Evolutionary conservation across 1,140 invertebrate genomes (phyloP).

Genomic region (Neomicropteryx cornuta): DNA sequence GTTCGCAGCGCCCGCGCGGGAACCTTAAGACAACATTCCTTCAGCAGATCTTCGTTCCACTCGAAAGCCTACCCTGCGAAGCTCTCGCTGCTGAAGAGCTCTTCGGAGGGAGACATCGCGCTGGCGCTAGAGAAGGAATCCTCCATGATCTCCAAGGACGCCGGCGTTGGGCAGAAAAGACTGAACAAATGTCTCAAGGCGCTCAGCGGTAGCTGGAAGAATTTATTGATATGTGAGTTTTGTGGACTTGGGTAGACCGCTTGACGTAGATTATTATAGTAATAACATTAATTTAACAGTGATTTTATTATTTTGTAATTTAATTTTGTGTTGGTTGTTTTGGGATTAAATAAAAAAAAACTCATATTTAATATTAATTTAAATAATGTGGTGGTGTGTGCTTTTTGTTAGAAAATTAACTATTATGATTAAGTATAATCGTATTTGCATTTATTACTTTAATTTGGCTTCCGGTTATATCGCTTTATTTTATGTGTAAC

Average conservation of each 20-base stretch:
- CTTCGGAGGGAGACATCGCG: constrained; percentile 39
- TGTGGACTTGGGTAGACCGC: not conserved
- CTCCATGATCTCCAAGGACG: constrained; percentile 12
- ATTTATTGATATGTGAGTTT: constrained; percentile 51
- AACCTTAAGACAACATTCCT: constrained; percentile 10
- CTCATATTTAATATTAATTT: no score
- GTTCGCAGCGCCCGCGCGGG: constrained; percentile 31
- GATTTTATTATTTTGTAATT: no score
- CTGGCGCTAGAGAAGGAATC: constrained; percentile 16
- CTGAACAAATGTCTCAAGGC: constrained; percentile 47
- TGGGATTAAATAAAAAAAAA: no score
- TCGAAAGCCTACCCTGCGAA: constrained; percentile 23
- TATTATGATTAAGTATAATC: no score
- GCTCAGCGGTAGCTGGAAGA: constrained; percentile 51
- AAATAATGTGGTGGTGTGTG: no score
- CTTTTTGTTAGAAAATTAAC: no score
- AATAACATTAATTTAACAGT: not conserved
- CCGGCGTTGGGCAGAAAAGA: constrained; percentile 13
- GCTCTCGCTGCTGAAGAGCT: constrained; percentile 33
- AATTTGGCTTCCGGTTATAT: no score
- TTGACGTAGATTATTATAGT: not conserved
- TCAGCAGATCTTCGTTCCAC: constrained; percentile 12
- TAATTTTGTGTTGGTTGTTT: no score
- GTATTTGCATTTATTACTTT: no score
- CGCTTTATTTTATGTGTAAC: no score